phyloP scores from a whole-genome alignment of 2,797 vertebrate genomes.

The Linurgus olivaceus region DNA sequence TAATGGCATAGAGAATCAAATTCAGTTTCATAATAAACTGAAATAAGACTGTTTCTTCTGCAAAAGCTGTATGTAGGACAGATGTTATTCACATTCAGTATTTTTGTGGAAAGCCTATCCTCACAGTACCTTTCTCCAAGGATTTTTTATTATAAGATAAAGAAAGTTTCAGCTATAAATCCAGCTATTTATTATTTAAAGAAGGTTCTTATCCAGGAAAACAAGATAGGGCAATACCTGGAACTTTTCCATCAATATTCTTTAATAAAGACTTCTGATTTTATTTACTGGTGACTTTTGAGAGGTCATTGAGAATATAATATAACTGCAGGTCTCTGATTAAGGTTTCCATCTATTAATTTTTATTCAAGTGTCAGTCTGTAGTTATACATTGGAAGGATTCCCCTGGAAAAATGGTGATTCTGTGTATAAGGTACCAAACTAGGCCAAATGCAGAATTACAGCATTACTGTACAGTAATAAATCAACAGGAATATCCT shows the following conservation, averaged over 20 bases:
- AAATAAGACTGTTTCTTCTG: background rate
- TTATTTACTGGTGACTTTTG: constrained; percentile 17
- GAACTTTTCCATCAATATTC: background rate
- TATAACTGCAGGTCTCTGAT: background rate
- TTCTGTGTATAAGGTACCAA: background rate
- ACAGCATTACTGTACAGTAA: background rate
- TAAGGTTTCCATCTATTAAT: background rate
- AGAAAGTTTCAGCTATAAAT: background rate
- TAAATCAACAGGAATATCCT: background rate
- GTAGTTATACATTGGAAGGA: background rate
- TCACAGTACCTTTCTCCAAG: background rate
- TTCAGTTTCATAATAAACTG: background rate
- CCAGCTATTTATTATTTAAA: background rate
- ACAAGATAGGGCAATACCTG: background rate
- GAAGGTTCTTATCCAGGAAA: background rate
- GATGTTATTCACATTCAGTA: background rate
- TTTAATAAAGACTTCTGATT: background rate
- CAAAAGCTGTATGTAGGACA: background rate
- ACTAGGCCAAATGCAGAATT: background rate
- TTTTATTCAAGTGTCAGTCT: background rate
- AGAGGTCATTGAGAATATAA: background rate
- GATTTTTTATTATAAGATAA: background rate
- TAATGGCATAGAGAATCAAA: background rate
- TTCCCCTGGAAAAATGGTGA: background rate
- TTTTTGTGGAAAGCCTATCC: background rate